Percentiles rank a stretch among this genome's conserved stretches.
phyloP scores from a whole-genome alignment of 2,888 invertebrate species.

The Blera fallax region DNA sequence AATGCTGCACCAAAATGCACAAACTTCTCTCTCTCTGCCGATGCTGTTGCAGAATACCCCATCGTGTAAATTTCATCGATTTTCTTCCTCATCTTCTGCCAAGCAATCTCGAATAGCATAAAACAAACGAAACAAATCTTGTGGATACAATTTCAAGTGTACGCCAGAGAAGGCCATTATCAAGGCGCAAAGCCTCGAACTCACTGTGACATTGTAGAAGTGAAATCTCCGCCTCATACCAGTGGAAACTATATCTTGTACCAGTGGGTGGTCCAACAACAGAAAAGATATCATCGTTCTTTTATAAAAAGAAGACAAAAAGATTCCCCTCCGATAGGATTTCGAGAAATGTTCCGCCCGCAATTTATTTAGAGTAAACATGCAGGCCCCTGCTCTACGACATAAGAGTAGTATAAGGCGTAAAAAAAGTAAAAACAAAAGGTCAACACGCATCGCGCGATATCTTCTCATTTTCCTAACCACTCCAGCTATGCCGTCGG shows the following conservation, averaged over 20 bases:
- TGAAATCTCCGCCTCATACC: constrained; percentile 14
- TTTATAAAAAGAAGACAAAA: not conserved
- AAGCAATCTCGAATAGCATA: not conserved
- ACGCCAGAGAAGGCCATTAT: constrained; percentile 59
- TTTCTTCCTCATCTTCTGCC: constrained; percentile 45
- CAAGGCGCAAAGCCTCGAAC: constrained; percentile 48
- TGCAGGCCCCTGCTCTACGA: constrained; percentile 23
- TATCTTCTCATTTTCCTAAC: not conserved
- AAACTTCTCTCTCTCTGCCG: not conserved
- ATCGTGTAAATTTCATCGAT: constrained; percentile 42
- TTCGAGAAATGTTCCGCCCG: constrained; percentile 4
- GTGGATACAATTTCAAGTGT: constrained; percentile 55
- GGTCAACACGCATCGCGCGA: constrained; percentile 42
- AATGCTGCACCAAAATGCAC: not conserved
- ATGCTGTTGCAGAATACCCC: constrained; percentile 4
- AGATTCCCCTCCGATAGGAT: constrained; percentile 11
- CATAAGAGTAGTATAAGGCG: not conserved
- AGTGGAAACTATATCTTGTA: not conserved
- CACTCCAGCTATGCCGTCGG: constrained; percentile 6
- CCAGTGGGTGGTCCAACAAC: constrained; percentile 41
- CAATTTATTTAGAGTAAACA: constrained; percentile 48
- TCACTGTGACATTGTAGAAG: constrained; percentile 28
- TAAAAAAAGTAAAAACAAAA: constrained; percentile 21
- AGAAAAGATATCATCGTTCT: constrained; percentile 7
- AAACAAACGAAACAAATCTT: constrained; percentile 6